Conservation (phyloP, 2,888 invertebrate genomes). For the Dyspetes luteomarginatus region DNA sequence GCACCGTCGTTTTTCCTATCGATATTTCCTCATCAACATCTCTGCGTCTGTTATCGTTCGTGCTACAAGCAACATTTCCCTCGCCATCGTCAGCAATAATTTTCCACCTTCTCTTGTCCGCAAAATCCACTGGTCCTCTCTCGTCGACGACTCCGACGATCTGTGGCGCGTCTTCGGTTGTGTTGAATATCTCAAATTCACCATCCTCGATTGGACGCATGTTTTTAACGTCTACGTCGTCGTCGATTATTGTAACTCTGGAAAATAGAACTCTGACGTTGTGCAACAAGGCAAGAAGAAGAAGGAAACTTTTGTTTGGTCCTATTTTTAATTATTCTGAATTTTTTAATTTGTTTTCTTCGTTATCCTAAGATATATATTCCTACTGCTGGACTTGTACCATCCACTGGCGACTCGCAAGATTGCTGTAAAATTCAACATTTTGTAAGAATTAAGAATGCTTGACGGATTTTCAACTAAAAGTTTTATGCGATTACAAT, state of each 20-base stretch:
- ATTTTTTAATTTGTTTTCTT: too few relatives aligned
- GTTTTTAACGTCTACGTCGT: conserved; percentile 89
- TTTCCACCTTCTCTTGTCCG: conserved; percentile 80
- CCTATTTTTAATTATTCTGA: too few relatives aligned
- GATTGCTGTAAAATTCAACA: too few relatives aligned
- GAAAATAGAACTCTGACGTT: conserved; percentile 77
- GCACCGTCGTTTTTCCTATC: too few relatives aligned
- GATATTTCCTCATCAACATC: too few relatives aligned
- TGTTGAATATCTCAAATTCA: conserved; percentile 88
- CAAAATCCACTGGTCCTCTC: conserved; percentile 77
- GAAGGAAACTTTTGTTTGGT: conserved; percentile 25
- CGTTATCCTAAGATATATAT: too few relatives aligned
- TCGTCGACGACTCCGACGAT: conserved; percentile 95
- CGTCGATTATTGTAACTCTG: conserved; percentile 94
- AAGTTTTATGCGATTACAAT: too few relatives aligned
- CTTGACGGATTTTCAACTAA: too few relatives aligned
- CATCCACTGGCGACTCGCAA: too few relatives aligned
- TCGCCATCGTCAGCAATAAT: conserved; percentile 79
- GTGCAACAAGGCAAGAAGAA: conserved; percentile 40
- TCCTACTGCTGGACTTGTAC: too few relatives aligned
- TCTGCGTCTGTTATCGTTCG: conserved; percentile 33
- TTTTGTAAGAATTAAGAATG: too few relatives aligned
- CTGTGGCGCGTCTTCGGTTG: conserved; percentile 95
- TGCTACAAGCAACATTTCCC: conserved; percentile 70
- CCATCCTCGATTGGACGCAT: conserved; percentile 86